A percentile compares a stretch with the other conserved stretches of the same genome.
Conservation (phyloP, 2,797 vertebrate species). For the Ceyx erithaca region DNA sequence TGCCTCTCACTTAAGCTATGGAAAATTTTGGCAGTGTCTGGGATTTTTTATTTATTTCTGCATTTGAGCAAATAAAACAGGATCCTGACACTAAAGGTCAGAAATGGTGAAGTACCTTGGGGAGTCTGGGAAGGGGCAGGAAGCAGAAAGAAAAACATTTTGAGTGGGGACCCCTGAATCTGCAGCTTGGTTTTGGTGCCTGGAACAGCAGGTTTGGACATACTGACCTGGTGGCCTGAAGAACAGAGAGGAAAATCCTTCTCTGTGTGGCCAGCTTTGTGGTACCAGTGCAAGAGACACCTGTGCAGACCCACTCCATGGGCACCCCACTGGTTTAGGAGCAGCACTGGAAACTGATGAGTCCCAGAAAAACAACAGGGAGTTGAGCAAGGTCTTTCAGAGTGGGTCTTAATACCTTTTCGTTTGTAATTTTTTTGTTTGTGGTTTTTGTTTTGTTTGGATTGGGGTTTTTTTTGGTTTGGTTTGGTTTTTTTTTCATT, state of each 20-base stretch:
- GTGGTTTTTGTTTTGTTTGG: neutral
- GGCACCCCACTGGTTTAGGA: neutral
- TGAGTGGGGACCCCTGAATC: neutral
- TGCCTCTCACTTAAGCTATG: neutral
- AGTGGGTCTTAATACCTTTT: neutral
- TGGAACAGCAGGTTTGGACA: neutral
- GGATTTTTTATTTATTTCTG: neutral
- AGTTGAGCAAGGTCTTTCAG: neutral
- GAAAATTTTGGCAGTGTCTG: neutral
- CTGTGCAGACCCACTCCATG: neutral
- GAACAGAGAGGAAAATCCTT: neutral
- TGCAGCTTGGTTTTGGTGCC: accelerated
- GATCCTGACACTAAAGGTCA: neutral
- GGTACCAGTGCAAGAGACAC: neutral
- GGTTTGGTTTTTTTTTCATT: neutral
- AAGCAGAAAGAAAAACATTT: neutral
- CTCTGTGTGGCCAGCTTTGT: neutral
- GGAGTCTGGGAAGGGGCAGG: neutral
- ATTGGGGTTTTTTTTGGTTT: neutral
- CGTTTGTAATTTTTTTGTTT: neutral
- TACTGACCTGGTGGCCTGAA: neutral
- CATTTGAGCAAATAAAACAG: neutral
- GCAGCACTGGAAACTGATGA: neutral
- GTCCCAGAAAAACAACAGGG: neutral
- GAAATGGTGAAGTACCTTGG: neutral